Conservation (phyloP, 2,888 invertebrate species). For the Parnassius smintheus region DNA sequence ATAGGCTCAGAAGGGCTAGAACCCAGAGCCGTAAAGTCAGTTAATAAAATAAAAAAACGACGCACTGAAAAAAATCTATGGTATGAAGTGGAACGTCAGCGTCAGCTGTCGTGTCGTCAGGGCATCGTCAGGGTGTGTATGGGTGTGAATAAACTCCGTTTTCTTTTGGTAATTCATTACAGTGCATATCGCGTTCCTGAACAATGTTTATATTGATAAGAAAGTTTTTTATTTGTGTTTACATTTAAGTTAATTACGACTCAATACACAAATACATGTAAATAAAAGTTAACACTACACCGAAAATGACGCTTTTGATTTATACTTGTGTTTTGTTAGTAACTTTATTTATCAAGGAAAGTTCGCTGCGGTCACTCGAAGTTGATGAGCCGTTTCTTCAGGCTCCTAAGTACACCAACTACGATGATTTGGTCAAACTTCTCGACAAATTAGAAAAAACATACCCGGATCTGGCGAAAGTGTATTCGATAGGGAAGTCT, state of each 20-base stretch:
- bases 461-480: constrained; percentile 86
- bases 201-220: constrained; percentile 48
- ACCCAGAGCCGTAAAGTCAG: too few relatives aligned
- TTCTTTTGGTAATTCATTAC: constrained; percentile 19
- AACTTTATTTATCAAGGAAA: constrained; percentile 55
- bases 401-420: constrained; percentile 84
- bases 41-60: too few relatives aligned
- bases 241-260: constrained; percentile 32
- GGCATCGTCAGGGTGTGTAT: neutral
- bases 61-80: too few relatives aligned
- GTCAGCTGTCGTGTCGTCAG: neutral
- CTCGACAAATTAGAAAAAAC: constrained; percentile 82
- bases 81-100: too few relatives aligned
- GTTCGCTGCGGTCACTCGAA: constrained; percentile 57
- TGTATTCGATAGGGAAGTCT: constrained; percentile 91
- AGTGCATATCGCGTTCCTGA: constrained; percentile 28
- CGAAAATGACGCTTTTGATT: constrained; percentile 29
- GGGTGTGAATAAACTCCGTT: constrained; percentile 9
- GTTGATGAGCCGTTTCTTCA: constrained; percentile 80
- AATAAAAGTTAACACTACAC: neutral
- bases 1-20: too few relatives aligned
- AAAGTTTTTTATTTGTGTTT: constrained; percentile 40
- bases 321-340: constrained; percentile 50
- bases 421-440: constrained; percentile 85
- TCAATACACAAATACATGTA: constrained; percentile 14